Base-by-base conservation (phyloP, 2,888 invertebrate genomes). In the Euproctis similis region DNA sequence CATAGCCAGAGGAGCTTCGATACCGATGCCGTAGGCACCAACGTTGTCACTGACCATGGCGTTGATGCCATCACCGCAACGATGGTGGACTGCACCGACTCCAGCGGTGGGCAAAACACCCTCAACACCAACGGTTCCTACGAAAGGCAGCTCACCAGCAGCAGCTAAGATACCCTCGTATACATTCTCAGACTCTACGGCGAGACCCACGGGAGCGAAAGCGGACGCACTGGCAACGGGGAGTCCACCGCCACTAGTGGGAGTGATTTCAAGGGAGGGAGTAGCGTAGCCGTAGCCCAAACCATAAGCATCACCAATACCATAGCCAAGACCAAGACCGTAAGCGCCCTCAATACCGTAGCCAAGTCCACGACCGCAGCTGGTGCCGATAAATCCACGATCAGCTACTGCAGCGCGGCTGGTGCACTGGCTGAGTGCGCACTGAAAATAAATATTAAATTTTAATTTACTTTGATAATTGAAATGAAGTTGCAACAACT, bases 171-270 rank as follows among this genome's bases (percentile, higher is more conserved):
- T 8, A 21, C 40, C 38, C 9, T 34, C 34, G 14, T 36, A 42
- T 7, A 12, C 9, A 20, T 32, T 36, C 1, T 63, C 56, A 18
- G 62, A 60, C 2, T 43, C 28, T n/a, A 66, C 48, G 8, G 56
- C 36, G 10, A 66, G 36, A 6, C 64, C 63, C 6, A 49, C 41
- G 3, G 55, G 42, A 24, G 56, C 32, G 12, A 38, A 37, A n/a
- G 55, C 48, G 4, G 63, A 63, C 3, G 44, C 34, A 31, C 59
- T 60, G 28, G 62, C 34, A 4, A 52, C 44, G 0, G 43, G 33
- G 2, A 61, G 42, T 8, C 46, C 48, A 4, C 55, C 49, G 0
- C 49, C 42, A 13, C 31, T 44, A 6, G 42, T 42, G 4, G 44
- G 9, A 25, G 31, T 25, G 16, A 13, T n/a, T 2, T 32, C 24